phyloP scores from a whole-genome alignment of 2,797 vertebrate species.

The Columba guinea region DNA sequence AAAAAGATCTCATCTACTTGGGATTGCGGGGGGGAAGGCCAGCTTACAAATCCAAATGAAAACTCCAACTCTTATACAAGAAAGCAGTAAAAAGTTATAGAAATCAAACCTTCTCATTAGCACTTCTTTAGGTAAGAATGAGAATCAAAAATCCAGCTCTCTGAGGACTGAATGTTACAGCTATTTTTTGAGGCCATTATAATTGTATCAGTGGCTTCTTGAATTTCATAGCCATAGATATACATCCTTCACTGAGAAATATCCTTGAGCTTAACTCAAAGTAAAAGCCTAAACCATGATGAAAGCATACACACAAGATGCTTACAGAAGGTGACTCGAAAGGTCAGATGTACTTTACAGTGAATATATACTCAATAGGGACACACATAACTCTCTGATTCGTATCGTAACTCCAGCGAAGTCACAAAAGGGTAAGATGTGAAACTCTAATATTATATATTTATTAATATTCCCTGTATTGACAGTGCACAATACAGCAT shows the following conservation, averaged over 20 bases:
- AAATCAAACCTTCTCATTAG: slow-evolving; percentile 19
- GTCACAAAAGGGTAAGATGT: not conserved
- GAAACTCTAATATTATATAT: not conserved
- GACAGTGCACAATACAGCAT: rapidly evolving
- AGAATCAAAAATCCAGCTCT: not conserved
- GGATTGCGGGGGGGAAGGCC: not conserved
- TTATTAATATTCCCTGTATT: not conserved
- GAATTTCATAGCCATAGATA: not conserved
- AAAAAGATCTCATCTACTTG: not conserved
- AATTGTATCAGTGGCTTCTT: not conserved
- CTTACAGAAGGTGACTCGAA: not conserved
- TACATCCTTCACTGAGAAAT: not conserved
- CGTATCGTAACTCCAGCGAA: not conserved
- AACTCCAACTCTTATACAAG: not conserved
- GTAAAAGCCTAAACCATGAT: not conserved
- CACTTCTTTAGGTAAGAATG: slow-evolving; percentile 1
- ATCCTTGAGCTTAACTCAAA: not conserved
- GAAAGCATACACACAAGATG: not conserved
- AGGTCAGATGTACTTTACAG: not conserved
- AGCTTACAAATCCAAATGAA: not conserved
- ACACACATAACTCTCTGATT: not conserved
- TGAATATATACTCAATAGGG: not conserved
- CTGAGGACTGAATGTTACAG: not conserved
- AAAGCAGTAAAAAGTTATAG: not conserved
- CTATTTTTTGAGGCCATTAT: slow-evolving; percentile 3